Conservation (phyloP, 2,797 vertebrate species). For the Pseudomugil gertrudae region DNA sequence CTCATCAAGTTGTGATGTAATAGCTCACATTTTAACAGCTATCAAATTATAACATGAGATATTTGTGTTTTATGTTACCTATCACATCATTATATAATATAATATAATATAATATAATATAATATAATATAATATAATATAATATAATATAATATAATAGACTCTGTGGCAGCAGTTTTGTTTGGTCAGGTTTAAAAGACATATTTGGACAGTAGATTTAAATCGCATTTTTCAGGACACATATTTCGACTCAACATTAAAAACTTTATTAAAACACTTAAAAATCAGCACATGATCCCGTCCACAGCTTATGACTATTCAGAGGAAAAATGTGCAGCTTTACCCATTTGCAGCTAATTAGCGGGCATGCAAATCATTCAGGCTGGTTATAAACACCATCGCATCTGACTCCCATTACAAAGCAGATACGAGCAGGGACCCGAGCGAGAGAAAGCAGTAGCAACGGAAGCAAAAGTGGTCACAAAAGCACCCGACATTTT, state of each 20-base stretch:
- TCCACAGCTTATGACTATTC: conserved; percentile 69
- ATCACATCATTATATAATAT: too few relatives aligned
- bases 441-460: conserved; percentile 77
- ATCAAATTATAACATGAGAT: too few relatives aligned
- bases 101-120: too few relatives aligned
- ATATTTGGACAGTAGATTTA: too few relatives aligned
- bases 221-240: too few relatives aligned
- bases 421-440: conserved; percentile 85
- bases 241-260: neutral
- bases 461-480: conserved; percentile 72
- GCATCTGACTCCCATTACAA: conserved; percentile 93
- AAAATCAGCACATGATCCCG: conserved; percentile 79
- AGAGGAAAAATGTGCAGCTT: conserved; percentile 79
- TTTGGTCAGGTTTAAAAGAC: too few relatives aligned
- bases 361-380: conserved; percentile 77
- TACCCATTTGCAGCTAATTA: conserved; percentile 88
- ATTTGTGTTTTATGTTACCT: too few relatives aligned
- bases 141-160: too few relatives aligned
- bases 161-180: too few relatives aligned
- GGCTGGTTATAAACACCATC: conserved; percentile 85
- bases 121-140: too few relatives aligned
- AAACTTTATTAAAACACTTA: conserved; percentile 50
- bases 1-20: too few relatives aligned
- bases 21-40: too few relatives aligned
- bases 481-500: conserved; percentile 60